Evolutionary conservation across 2,797 vertebrate species (phyloP), one percentile per base, ranked within the genome.

Genomic region (Sebastes alutus): DNA sequence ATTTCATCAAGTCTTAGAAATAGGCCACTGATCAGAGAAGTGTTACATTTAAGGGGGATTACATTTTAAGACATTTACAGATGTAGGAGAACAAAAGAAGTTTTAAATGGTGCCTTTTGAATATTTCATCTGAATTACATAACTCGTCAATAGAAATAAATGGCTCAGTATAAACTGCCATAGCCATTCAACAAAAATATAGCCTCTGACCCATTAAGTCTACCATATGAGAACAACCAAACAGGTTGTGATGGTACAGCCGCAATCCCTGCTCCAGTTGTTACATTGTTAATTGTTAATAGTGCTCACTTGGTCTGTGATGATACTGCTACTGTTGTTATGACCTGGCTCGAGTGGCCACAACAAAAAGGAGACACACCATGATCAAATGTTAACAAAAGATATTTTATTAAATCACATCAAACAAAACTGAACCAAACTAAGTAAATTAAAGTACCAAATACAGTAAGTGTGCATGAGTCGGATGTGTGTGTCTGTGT

Each of bases 41-140:
- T 29, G 20, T 71, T 29, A 23, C 7, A 64, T 74, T 54, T 20
- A 55, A 55, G 2, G 4, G 38, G 2, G 5, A 74, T 68, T 63
- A 14, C 7, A 67, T 33, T 75, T 33, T 2, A 23, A 35, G 42
- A 75, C 29, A 82, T 75, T 68, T 68, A 62, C 29, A 73, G n/a
- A 54, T 46, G 49, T 20, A 3, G 23, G 7, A 22, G n/a, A 73
- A 63, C 16, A 60, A 38, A 77, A 4, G 6, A 66, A 22, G 32
- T 52, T 54, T 67, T 6, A 59, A 16, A 61, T 46, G 20, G 22
- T 16, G 0, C 7, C 18, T 38, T 64, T 60, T 55, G 6, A 61
- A 82, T 61, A 75, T 75, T 68, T 20, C 5, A 55, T 62, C 63
- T 61, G 1, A 56, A 62, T 77, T 23, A 73, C 7, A 69, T 42